Conservation (phyloP, 2,797 vertebrate species). For the Lates japonicus region DNA sequence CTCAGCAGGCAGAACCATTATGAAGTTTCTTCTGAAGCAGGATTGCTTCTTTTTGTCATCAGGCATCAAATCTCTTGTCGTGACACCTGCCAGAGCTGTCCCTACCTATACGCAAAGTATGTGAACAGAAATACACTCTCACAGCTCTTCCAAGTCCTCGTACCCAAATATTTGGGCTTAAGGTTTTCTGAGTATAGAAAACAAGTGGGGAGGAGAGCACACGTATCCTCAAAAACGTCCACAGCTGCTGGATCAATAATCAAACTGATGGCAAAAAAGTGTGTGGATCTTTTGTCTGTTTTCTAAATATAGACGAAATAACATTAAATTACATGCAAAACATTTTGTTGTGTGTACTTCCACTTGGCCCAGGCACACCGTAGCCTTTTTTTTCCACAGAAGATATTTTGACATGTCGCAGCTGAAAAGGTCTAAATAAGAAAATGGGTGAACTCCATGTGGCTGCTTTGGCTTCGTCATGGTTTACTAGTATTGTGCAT, state of each 20-base stretch:
- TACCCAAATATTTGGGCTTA: neutral
- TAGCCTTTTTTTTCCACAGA: neutral
- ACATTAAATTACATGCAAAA: no score
- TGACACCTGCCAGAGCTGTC: constrained; percentile 27
- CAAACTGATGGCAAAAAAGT: no score
- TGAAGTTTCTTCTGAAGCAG: constrained; percentile 46
- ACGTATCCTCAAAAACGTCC: no score
- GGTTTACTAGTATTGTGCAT: neutral
- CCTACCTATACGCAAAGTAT: constrained; percentile 4
- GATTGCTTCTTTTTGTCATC: constrained; percentile 52
- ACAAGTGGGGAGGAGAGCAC: no score
- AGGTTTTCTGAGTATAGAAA: neutral
- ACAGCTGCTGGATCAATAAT: no score
- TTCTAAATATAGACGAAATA: neutral
- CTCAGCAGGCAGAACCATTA: constrained; percentile 38
- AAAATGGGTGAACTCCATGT: neutral
- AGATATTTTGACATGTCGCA: neutral
- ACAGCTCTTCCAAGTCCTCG: neutral
- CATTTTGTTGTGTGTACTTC: neutral
- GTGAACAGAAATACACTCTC: neutral
- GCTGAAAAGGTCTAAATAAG: neutral
- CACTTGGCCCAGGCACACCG: neutral
- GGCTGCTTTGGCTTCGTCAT: neutral
- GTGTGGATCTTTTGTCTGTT: neutral
- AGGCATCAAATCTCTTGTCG: constrained; percentile 42